Base-by-base conservation (phyloP, 2,113 vertebrate genomes). In the Pseudolaguvia tuberculata region DNA sequence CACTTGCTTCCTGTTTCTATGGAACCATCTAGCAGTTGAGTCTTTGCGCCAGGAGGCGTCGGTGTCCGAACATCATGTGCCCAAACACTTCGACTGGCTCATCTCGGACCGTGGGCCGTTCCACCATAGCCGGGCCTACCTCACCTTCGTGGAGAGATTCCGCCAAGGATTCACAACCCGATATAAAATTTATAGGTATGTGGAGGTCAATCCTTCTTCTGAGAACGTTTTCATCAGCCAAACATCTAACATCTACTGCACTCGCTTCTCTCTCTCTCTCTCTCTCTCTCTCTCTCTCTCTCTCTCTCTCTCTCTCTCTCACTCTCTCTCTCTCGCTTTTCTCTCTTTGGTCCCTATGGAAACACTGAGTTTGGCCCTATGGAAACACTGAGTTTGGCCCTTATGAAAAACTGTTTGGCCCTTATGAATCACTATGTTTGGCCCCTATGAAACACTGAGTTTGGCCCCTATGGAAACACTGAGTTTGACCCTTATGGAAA, bases 1-100 rank as follows among this genome's bases (percentile, higher is more conserved):
- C 92, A 95, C 96, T 94, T 99, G 95, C 94, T 94, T 98, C 94
- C 97, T 99, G 95, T 96, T 98, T 96, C 91, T 99, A 97, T 99
- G 97, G 96, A 94, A 96, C 92, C 94, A 92, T 95, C 94, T 96
- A 93, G 93, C 94, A 91, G 92, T 96, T 92, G 93, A 95, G 94
- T 94, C 93, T 93, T 95, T 93, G 91, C 95, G 92, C 90, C 94
- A 94, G 91, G 94, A 98, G 85, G 92, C 93, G 86, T 93, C 91
- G 90, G 93, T 91, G 88, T 90, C 93, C 89, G 94, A 96, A 86
- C 96, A 98, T 91, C 97, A 99, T 98, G 97, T 96, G 92, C 94
- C 94, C 93, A 96, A 97, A 91, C 96, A 97, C 89, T 98, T 98
- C 94, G 96, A 98, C 91, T 99, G 97, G 97, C 94, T 99, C 92